Conservation (phyloP, 2,797 vertebrate species). For the Tapera naevia region DNA sequence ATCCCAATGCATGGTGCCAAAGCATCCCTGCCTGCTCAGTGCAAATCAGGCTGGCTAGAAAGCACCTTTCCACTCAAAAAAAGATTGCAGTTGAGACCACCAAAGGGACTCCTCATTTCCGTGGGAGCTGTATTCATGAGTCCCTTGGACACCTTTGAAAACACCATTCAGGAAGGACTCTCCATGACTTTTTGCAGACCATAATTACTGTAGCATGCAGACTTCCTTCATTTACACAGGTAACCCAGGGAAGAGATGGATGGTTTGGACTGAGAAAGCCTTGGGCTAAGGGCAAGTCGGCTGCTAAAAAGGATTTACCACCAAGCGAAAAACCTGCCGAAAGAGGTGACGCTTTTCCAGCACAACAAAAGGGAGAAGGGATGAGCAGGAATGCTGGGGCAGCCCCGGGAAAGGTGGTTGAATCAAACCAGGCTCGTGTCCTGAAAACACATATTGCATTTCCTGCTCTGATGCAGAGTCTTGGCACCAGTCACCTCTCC, state of each 20-base stretch:
- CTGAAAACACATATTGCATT: background rate
- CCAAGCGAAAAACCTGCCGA: background rate
- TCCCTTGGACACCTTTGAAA: conserved; percentile 32
- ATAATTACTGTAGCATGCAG: background rate
- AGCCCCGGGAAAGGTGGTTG: accelerated
- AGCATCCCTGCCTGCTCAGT: background rate
- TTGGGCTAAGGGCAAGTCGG: background rate
- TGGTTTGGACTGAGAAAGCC: background rate
- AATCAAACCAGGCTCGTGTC: background rate
- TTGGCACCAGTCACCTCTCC: background rate
- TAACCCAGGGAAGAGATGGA: background rate
- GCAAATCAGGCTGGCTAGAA: background rate
- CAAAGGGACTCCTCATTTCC: background rate
- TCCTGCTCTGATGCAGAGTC: background rate
- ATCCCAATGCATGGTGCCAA: accelerated
- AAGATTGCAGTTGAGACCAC: background rate
- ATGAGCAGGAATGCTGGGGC: background rate
- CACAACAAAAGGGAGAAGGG: background rate
- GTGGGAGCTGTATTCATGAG: background rate
- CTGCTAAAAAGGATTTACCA: background rate
- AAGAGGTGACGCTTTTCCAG: background rate
- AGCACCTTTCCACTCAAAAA: accelerated
- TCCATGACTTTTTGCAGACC: background rate
- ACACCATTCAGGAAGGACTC: background rate
- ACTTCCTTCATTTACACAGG: background rate